These are phyloP conservation scores for Chymomyza costata DNA, from an alignment of 1,140 invertebrate species.

Conservation along the genomic window DNA sequence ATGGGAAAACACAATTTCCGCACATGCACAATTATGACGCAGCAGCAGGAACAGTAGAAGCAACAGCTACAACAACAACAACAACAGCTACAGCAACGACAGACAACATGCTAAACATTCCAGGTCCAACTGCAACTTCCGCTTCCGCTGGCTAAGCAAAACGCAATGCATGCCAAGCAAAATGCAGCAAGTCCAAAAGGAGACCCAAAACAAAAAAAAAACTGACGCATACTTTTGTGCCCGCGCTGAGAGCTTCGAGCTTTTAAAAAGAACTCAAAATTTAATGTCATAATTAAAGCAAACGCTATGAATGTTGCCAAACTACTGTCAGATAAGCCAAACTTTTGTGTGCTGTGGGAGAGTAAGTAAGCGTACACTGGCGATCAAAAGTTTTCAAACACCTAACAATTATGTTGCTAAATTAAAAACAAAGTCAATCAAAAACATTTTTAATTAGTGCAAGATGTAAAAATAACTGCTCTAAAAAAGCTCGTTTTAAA, in stretches of 20 bases:
- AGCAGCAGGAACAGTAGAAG: background rate
- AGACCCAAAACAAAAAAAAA: conserved; percentile 21
- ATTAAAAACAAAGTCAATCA: too few relatives aligned
- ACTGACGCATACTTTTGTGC: conserved; percentile 56
- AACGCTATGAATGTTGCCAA: conserved; percentile 30
- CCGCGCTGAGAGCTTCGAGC: conserved; percentile 7
- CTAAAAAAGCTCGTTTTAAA: too few relatives aligned
- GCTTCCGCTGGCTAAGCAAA: conserved; percentile 4
- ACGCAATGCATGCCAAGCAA: background rate
- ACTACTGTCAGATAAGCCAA: conserved; percentile 44
- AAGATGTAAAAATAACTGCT: too few relatives aligned
- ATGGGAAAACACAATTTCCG: conserved; percentile 30
- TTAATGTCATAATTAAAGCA: conserved; percentile 58
- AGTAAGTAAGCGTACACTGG: too few relatives aligned
- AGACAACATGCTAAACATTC: too few relatives aligned
- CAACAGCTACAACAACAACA: conserved; percentile 6
- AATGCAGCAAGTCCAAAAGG: too few relatives aligned
- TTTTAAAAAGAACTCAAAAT: conserved; percentile 43
- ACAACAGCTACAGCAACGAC: conserved; percentile 7
- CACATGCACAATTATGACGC: conserved; percentile 19
- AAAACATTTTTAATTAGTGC: too few relatives aligned
- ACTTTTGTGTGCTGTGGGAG: too few relatives aligned
- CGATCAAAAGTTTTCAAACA: too few relatives aligned
- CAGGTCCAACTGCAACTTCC: too few relatives aligned
- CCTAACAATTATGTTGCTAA: too few relatives aligned